phyloP scores from a whole-genome alignment of 1,140 invertebrate species.

The Pseudachorutes palmiensis region DNA sequence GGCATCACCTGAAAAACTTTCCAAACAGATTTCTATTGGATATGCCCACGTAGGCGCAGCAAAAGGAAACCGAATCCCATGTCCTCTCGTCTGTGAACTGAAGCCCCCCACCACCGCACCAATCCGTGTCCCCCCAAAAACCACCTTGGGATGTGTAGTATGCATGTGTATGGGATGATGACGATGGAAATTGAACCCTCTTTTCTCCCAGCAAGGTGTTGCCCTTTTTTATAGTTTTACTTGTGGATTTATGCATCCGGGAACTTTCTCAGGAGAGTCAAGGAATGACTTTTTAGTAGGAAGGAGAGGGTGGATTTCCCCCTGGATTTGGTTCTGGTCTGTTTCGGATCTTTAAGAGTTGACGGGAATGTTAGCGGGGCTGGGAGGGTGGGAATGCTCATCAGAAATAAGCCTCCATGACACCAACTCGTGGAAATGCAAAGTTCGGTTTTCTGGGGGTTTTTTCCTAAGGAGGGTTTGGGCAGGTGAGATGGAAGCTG shows the following conservation, averaged over 20 bases:
- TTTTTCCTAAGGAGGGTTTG: too few species aligned
- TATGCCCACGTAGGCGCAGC: slow-evolving; percentile 1
- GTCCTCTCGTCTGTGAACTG: slow-evolving; percentile 6
- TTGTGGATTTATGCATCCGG: slow-evolving; percentile 8
- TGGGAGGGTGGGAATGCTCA: too few species aligned
- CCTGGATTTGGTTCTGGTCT: not conserved
- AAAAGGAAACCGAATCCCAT: slow-evolving; percentile 9
- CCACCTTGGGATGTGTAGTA: too few species aligned
- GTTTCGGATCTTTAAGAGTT: not conserved
- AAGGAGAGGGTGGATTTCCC: not conserved
- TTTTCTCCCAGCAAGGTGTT: not conserved
- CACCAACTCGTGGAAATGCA: too few species aligned
- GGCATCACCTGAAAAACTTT: slow-evolving; percentile 10
- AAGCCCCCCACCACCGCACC: not conserved
- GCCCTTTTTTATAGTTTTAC: not conserved
- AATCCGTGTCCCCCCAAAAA: not conserved
- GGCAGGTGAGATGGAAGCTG: not conserved
- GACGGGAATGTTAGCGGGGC: too few species aligned
- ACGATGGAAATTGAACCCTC: too few species aligned
- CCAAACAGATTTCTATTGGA: not conserved
- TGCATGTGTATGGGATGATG: too few species aligned
- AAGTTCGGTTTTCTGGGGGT: not conserved
- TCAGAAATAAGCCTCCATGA: too few species aligned
- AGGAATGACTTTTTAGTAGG: not conserved
- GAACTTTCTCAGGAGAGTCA: not conserved